Evolutionary conservation across 2,113 vertebrate species (phyloP).

Genomic region (Rhinolophus sinicus): DNA sequence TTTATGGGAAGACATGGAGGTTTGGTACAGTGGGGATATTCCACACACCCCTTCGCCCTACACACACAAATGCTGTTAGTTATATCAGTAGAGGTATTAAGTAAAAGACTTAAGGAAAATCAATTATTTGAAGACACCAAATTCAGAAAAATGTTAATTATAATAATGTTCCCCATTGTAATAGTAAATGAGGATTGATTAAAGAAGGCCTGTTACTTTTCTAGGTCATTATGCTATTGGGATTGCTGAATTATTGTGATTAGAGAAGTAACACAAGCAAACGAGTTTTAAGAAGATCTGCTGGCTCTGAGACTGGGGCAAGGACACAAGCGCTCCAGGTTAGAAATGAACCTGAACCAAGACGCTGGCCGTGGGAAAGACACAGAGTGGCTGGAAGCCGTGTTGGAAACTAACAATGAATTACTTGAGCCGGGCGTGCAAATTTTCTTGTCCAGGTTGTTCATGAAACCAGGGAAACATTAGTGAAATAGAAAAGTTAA

Average conservation of each 20-base stretch:
- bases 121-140: slow-evolving; percentile 41
- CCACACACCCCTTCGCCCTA: too few relatives aligned
- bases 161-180: not conserved
- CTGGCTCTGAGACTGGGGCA: not conserved
- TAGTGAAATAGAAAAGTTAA: not conserved
- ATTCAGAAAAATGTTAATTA: slow-evolving; percentile 52
- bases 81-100: slow-evolving; percentile 33
- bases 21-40: not conserved
- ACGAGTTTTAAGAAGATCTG: not conserved
- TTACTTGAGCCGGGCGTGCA: not conserved
- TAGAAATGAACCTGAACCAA: not conserved
- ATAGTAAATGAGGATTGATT: not conserved
- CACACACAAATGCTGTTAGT: not conserved
- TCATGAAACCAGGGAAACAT: not conserved
- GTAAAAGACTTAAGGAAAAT: slow-evolving; percentile 29
- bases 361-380: not conserved
- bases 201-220: slow-evolving; percentile 25
- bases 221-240: not conserved
- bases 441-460: not conserved
- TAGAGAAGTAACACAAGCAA: slow-evolving; percentile 18
- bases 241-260: not conserved
- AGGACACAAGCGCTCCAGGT: not conserved
- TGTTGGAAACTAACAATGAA: not conserved
- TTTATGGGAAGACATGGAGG: not conserved
- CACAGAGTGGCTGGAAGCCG: not conserved